A percentile compares a stretch with the other conserved stretches of the same genome.
Conservation (phyloP, 2,888 invertebrate species). For the Priapulus caudatus region DNA sequence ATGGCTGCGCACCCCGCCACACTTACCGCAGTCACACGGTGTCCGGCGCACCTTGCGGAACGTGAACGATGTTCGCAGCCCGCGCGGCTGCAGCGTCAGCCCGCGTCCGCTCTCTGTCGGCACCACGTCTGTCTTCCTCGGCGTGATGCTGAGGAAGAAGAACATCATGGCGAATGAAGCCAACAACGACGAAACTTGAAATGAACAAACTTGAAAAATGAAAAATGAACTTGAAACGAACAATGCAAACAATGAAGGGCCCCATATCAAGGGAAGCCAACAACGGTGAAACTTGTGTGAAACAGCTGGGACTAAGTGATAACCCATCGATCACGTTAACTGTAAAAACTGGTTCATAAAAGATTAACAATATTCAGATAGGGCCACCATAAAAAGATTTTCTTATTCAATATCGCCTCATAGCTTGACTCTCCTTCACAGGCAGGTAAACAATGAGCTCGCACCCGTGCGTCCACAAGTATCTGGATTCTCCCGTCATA, state of each 20-base stretch:
- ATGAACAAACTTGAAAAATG: too few relatives aligned
- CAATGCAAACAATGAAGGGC: too few relatives aligned
- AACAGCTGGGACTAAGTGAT: conserved; percentile 6
- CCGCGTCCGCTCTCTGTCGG: conserved; percentile 44
- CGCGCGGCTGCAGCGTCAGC: conserved; percentile 46
- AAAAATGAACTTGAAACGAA: too few relatives aligned
- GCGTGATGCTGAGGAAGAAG: conserved; percentile 49
- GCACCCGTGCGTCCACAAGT: conserved; percentile 37
- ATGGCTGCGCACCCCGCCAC: conserved; percentile 9
- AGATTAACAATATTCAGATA: conserved; percentile 3
- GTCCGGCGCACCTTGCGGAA: conserved; percentile 52
- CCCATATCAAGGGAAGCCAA: too few relatives aligned
- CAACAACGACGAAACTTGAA: too few relatives aligned
- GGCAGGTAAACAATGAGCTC: not conserved
- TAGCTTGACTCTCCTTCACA: too few relatives aligned
- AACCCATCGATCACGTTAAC: not conserved
- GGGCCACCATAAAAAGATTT: too few relatives aligned
- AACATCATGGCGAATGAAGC: too few relatives aligned
- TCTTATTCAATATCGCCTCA: too few relatives aligned
- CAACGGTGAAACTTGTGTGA: too few relatives aligned
- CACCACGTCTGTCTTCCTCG: conserved; percentile 63
- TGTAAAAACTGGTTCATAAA: not conserved
- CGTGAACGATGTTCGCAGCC: conserved; percentile 66
- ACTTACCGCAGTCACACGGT: conserved; percentile 49
- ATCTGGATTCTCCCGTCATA: conserved; percentile 65